These are phyloP conservation scores for Trachymyrmex cornetzi DNA, from an alignment of 1,140 invertebrate species.

Conservation along the genomic window DNA sequence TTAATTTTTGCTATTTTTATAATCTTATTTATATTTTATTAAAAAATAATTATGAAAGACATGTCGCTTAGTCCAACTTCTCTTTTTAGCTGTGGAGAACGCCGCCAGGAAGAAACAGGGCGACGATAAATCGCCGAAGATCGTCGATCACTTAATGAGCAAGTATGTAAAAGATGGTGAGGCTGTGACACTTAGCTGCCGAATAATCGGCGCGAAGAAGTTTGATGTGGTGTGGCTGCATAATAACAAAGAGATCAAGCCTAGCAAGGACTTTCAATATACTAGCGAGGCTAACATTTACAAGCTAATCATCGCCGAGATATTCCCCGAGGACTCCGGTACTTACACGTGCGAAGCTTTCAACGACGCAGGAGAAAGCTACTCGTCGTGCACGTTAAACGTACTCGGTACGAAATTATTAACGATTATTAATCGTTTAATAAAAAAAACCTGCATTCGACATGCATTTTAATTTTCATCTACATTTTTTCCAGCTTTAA, in stretches of 20 bases:
- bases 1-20: not conserved
- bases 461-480: not conserved
- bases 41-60: not conserved
- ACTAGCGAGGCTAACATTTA: constrained; percentile 96
- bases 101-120: constrained; percentile 86
- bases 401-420: constrained; percentile 90
- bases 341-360: constrained; percentile 98
- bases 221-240: constrained; percentile 98
- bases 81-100: constrained; percentile 89
- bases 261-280: constrained; percentile 98
- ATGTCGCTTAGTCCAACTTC: not conserved
- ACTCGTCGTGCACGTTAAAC: constrained; percentile 95
- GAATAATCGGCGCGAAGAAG: constrained; percentile 94
- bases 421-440: constrained; percentile 77
- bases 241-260: constrained; percentile 98
- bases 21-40: not conserved
- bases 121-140: constrained; percentile 92
- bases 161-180: constrained; percentile 95
- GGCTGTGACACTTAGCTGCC: constrained; percentile 93
- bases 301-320: constrained; percentile 96
- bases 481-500: constrained; percentile 89
- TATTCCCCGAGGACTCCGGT: constrained; percentile 97
- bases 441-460: not conserved
- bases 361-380: constrained; percentile 97
- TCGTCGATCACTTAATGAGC: constrained; percentile 94